Conservation (phyloP, 2,797 vertebrate genomes). For the Orestias chungarensis region DNA sequence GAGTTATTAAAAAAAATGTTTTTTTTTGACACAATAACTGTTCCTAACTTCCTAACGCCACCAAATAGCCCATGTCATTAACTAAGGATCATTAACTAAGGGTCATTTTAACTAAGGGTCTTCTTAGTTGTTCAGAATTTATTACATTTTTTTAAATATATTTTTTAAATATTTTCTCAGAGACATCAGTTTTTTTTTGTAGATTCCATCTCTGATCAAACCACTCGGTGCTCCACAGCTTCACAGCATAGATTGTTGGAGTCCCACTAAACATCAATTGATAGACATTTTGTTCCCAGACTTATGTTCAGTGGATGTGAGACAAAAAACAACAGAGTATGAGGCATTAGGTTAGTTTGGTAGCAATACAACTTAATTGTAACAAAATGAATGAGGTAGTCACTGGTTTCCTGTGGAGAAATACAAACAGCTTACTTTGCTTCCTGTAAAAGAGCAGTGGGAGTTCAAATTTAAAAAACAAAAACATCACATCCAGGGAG, state of each 20-base stretch:
- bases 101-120: too few relatives aligned
- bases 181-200: too few relatives aligned
- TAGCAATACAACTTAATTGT: not conserved
- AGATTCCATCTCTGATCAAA: not conserved
- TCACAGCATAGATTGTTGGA: not conserved
- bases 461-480: slow-evolving; percentile 19
- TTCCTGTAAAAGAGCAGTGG: slow-evolving; percentile 15
- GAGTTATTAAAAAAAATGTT: too few relatives aligned
- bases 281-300: not conserved
- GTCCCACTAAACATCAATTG: not conserved
- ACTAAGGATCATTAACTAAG: too few relatives aligned
- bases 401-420: slow-evolving; percentile 10
- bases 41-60: too few relatives aligned
- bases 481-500: slow-evolving; percentile 15
- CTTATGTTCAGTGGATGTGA: not conserved
- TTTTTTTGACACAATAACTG: too few relatives aligned
- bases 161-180: too few relatives aligned
- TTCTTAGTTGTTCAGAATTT: not conserved
- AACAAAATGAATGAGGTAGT: slow-evolving; percentile 12
- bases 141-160: too few relatives aligned
- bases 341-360: not conserved
- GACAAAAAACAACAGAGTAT: not conserved
- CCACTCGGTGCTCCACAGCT: not conserved
- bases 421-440: slow-evolving; percentile 13
- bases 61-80: too few relatives aligned